Conservation (phyloP, 35 echinoderm and acorn worm species). For the Ophiothrix spiculata region DNA sequence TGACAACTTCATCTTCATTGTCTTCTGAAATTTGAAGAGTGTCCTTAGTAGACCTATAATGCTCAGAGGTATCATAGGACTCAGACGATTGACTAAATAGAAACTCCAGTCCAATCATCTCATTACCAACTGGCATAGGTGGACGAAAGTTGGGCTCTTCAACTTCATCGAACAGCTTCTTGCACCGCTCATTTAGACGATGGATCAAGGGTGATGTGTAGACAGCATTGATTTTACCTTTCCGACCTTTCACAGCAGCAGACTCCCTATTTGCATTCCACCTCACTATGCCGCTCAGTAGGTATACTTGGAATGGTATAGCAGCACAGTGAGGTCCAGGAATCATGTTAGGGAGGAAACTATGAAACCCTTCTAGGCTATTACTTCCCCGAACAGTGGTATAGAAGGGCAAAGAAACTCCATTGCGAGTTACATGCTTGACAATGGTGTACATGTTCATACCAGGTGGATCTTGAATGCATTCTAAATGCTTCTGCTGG, state of each 20-base stretch:
- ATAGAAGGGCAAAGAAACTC: constrained; percentile 31
- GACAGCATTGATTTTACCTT: constrained; percentile 24
- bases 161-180: constrained; percentile 37
- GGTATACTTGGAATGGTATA: constrained; percentile 50
- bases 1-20: constrained; percentile 19
- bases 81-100: constrained; percentile 47
- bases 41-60: constrained; percentile 2
- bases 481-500: constrained; percentile 58
- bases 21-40: neutral
- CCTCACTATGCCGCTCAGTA: constrained; percentile 30
- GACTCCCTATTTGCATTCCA: constrained; percentile 51
- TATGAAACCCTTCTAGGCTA: constrained; percentile 48
- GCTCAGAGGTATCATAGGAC: neutral
- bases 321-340: constrained; percentile 54
- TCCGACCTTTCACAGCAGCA: constrained; percentile 29
- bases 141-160: constrained; percentile 47
- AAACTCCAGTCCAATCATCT: constrained; percentile 56
- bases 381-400: constrained; percentile 16
- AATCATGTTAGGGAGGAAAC: constrained; percentile 42
- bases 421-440: constrained; percentile 30
- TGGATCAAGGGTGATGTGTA: constrained; percentile 35
- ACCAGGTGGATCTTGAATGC: constrained; percentile 38
- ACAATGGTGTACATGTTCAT: constrained; percentile 41
- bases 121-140: constrained; percentile 15
- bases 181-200: constrained; percentile 37